Conservation (phyloP, 2,888 invertebrate species). For the Erebia epiphron region DNA sequence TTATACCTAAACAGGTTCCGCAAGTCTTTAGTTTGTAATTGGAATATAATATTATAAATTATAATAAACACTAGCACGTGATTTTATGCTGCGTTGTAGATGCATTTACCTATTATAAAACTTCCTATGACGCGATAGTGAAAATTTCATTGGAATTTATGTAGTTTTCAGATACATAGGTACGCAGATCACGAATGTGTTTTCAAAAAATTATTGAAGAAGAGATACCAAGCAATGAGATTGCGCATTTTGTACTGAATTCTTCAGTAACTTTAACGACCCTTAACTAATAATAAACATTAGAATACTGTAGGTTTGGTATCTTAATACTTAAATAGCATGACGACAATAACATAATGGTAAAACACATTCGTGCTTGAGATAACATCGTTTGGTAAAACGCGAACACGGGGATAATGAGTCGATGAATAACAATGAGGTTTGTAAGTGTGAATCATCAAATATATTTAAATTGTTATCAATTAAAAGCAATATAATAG, state of each 20-base stretch:
- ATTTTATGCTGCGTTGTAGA: too few species aligned
- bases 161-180: too few species aligned
- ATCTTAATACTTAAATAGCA: slow-evolving; percentile 53
- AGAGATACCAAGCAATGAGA: neutral
- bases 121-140: too few species aligned
- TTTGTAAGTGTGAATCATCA: slow-evolving; percentile 82
- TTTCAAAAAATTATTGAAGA: neutral
- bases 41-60: too few species aligned
- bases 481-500: slow-evolving; percentile 84
- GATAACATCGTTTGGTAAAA: slow-evolving; percentile 74
- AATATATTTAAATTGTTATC: slow-evolving; percentile 84
- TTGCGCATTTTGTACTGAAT: neutral
- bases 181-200: too few species aligned
- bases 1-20: neutral
- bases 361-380: slow-evolving; percentile 76
- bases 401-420: slow-evolving; percentile 78
- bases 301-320: neutral
- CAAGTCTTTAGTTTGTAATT: too few species aligned
- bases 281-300: neutral
- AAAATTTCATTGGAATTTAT: too few species aligned
- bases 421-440: slow-evolving; percentile 82
- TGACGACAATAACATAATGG: slow-evolving; percentile 72
- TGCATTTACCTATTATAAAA: too few species aligned
- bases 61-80: too few species aligned
- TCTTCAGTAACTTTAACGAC: neutral